phyloP scores from a whole-genome alignment of 2,888 invertebrate genomes.

The Oscheius sp. region DNA sequence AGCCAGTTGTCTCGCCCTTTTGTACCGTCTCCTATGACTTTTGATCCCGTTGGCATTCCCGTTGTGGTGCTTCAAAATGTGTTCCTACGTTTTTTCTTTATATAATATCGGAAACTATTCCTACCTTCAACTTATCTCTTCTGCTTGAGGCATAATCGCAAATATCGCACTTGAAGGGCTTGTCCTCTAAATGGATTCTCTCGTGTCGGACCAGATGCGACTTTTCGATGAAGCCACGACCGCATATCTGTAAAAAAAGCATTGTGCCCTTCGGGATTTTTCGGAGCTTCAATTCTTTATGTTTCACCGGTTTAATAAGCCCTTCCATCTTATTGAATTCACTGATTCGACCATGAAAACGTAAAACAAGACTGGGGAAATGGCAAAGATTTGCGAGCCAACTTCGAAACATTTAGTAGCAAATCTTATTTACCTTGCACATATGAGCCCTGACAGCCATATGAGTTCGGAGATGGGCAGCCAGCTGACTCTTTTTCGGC shows the following conservation, averaged over 20 bases:
- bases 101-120: slow-evolving; percentile 56
- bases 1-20: slow-evolving; percentile 66
- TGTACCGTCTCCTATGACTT: slow-evolving; percentile 83
- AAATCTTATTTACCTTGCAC: slow-evolving; percentile 74
- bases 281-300: background rate
- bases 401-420: no score
- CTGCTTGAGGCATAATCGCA: slow-evolving; percentile 81
- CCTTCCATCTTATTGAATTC: no score
- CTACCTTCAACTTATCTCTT: slow-evolving; percentile 79
- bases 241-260: slow-evolving; percentile 65
- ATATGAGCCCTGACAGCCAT: slow-evolving; percentile 77
- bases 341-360: no score
- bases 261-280: no score
- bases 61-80: slow-evolving; percentile 76
- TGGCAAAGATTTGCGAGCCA: no score
- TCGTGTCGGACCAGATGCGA: slow-evolving; percentile 81
- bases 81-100: slow-evolving; percentile 73
- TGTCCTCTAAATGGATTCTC: slow-evolving; percentile 79
- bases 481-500: slow-evolving; percentile 80
- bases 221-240: slow-evolving; percentile 81
- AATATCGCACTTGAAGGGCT: slow-evolving; percentile 80
- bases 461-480: slow-evolving; percentile 80
- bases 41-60: slow-evolving; percentile 74
- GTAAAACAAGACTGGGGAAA: no score
- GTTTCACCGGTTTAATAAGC: background rate